Percentiles rank a stretch among this genome's conserved stretches.
Evolutionary conservation across 2,113 vertebrate species (phyloP).

Genomic region (Propithecus coquereli): DNA sequence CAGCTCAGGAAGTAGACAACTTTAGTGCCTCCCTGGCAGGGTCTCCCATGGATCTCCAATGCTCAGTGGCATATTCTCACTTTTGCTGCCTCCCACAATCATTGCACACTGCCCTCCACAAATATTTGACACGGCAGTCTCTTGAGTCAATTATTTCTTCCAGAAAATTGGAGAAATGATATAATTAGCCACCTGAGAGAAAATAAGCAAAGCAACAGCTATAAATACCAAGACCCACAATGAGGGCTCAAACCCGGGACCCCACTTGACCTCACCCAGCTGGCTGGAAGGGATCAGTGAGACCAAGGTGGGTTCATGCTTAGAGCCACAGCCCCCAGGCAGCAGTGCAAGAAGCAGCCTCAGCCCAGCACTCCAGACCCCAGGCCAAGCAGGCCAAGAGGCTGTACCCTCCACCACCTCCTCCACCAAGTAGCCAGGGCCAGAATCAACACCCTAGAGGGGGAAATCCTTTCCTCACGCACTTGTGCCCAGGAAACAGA

Average conservation of each 20-base stretch:
- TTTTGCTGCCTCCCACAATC: not conserved
- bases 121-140: not conserved
- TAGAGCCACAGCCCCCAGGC: not conserved
- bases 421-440: not conserved
- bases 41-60: not conserved
- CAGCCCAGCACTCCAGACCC: not conserved
- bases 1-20: not conserved
- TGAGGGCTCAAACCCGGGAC: not conserved
- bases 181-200: constrained; percentile 10
- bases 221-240: not conserved
- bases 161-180: constrained; percentile 35
- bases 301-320: too few species aligned
- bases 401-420: accelerated
- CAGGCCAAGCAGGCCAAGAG: not conserved
- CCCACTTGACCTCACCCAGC: not conserved
- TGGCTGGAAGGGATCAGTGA: not conserved
- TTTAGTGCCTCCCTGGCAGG: not conserved
- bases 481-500: not conserved
- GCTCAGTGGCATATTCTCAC: not conserved
- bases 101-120: not conserved
- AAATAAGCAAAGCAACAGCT: not conserved
- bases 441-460: not conserved
- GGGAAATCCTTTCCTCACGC: not conserved
- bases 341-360: not conserved
- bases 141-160: constrained; percentile 44